phyloP scores from a whole-genome alignment of 1,140 invertebrate genomes.

The Ditylenchus dipsaci region DNA sequence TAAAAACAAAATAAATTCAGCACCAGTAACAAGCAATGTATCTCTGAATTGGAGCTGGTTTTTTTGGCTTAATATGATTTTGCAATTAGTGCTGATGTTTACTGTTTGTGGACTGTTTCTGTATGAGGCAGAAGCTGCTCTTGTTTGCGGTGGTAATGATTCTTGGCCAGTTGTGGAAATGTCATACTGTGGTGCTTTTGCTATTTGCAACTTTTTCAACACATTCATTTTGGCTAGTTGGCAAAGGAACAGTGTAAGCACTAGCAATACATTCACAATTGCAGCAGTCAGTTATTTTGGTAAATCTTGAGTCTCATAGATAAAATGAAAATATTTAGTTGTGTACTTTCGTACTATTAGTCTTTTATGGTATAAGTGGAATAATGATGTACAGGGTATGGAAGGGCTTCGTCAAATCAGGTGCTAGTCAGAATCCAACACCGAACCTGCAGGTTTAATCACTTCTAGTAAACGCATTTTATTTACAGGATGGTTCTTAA shows the following conservation, averaged over 20 bases:
- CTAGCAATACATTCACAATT: constrained; percentile 24
- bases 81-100: constrained; percentile 32
- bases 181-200: constrained; percentile 33
- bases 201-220: constrained; percentile 24
- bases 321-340: constrained; percentile 12
- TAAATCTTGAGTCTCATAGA: not conserved
- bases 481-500: too few relatives aligned
- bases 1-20: not conserved
- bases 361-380: constrained; percentile 37
- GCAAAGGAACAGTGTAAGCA: constrained; percentile 7
- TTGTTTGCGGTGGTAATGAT: constrained; percentile 20
- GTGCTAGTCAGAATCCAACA: constrained; percentile 37
- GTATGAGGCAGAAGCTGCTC: constrained; percentile 28
- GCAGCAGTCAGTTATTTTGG: constrained; percentile 27
- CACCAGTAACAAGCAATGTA: not conserved
- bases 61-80: constrained; percentile 43
- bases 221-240: constrained; percentile 35
- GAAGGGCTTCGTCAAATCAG: constrained; percentile 41
- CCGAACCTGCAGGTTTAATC: constrained; percentile 35
- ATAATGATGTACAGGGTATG: constrained; percentile 48
- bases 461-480: too few relatives aligned
- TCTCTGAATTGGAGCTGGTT: constrained; percentile 27
- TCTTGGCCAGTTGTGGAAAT: constrained; percentile 43
- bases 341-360: constrained; percentile 17
- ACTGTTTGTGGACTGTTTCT: constrained; percentile 28